Conservation (phyloP, 1,140 invertebrate genomes). For the Elysia chlorotica region DNA sequence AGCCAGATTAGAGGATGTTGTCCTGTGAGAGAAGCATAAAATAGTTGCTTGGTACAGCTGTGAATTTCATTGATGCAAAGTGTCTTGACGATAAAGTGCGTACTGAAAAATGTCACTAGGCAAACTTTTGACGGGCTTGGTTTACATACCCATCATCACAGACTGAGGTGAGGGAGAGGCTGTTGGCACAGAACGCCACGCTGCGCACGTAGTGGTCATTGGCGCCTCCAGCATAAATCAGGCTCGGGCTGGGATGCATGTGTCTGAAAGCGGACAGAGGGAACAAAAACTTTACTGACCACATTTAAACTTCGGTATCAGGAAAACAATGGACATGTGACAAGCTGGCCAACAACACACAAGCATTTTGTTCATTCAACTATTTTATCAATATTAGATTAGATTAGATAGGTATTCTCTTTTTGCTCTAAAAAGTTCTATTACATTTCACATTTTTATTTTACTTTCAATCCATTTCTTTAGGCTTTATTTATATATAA, state of each 20-base stretch:
- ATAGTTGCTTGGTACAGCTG: background rate
- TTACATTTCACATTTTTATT: background rate
- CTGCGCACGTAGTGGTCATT: conserved; percentile 65
- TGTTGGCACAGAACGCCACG: conserved; percentile 63
- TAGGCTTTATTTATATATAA: too few species aligned
- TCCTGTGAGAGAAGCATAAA: background rate
- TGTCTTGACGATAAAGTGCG: background rate
- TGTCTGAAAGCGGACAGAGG: conserved; percentile 58
- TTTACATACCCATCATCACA: conserved; percentile 19
- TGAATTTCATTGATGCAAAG: background rate
- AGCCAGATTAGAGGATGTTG: background rate
- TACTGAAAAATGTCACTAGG: too few species aligned
- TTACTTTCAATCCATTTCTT: too few species aligned
- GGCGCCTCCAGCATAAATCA: conserved; percentile 67
- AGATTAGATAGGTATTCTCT: background rate
- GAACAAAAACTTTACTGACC: background rate
- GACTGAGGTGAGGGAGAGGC: conserved; percentile 28
- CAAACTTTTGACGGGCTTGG: background rate
- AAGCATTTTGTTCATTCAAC: too few species aligned
- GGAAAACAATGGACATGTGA: background rate
- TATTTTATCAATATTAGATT: background rate
- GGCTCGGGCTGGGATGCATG: conserved; percentile 65
- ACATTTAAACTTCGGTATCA: background rate
- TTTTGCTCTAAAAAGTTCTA: background rate
- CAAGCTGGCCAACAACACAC: background rate